A percentile compares a stretch with the other conserved stretches of the same genome.
Conservation (phyloP, 53 echinoderm and acorn worm genomes). For the Actinopyga echinites region DNA sequence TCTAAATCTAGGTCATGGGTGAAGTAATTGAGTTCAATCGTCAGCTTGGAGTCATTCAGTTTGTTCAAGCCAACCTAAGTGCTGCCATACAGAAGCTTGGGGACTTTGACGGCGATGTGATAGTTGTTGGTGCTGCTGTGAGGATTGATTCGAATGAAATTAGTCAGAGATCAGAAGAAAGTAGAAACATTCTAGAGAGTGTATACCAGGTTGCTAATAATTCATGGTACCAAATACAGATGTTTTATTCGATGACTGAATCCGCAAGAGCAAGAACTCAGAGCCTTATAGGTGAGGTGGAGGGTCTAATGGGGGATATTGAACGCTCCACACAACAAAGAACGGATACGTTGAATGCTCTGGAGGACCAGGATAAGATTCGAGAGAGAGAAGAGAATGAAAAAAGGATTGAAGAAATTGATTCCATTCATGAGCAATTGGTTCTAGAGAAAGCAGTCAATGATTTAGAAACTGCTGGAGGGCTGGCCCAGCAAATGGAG, state of each 20-base stretch:
- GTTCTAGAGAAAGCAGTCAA: neutral
- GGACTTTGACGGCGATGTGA: conserved; percentile 58
- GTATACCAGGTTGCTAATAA: conserved; percentile 41
- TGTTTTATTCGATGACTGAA: neutral
- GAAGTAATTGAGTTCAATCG: neutral
- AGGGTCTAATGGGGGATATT: conserved; percentile 43
- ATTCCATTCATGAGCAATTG: conserved; percentile 4
- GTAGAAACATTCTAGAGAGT: conserved; percentile 36
- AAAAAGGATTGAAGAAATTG: neutral
- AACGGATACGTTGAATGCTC: conserved; percentile 27
- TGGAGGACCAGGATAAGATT: conserved; percentile 31
- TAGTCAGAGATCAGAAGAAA: conserved; percentile 18
- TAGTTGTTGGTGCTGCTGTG: conserved; percentile 34
- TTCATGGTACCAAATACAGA: conserved; percentile 62
- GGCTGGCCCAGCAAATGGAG: neutral
- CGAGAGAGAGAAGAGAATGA: conserved; percentile 56
- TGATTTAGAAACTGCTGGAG: conserved; percentile 53
- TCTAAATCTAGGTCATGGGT: neutral
- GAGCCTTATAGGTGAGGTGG: conserved; percentile 34
- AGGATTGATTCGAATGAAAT: conserved; percentile 46
- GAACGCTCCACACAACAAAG: conserved; percentile 52
- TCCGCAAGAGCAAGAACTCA: neutral
- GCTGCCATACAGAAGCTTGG: conserved; percentile 38
- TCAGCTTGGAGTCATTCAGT: conserved; percentile 52
- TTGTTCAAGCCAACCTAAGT: conserved; percentile 44